Conservation (phyloP, 2,888 invertebrate genomes). For the Pteria penguin region DNA sequence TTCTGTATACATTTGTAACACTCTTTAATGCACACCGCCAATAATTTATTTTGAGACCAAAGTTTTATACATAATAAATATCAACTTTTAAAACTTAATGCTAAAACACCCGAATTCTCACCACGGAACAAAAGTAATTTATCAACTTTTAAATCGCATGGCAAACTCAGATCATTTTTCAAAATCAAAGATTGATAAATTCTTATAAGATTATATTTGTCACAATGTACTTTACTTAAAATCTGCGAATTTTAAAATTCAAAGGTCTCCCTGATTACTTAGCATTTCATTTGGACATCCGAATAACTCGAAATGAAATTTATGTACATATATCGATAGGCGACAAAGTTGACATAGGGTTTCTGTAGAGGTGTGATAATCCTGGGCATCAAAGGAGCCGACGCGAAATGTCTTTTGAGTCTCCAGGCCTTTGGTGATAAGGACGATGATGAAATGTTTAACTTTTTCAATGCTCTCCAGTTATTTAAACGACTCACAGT, state of each 20-base stretch:
- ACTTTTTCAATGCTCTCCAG: too few relatives aligned
- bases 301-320: slow-evolving; percentile 20
- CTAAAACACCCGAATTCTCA: background rate
- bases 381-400: slow-evolving; percentile 26
- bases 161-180: background rate
- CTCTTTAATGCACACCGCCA: too few relatives aligned
- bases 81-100: background rate
- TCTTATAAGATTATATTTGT: background rate
- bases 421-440: background rate
- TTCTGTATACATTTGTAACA: too few relatives aligned
- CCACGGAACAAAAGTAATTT: background rate
- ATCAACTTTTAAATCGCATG: background rate
- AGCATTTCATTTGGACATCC: slow-evolving; percentile 18
- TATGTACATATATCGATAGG: slow-evolving; percentile 25
- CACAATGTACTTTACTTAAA: background rate
- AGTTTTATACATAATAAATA: too few relatives aligned
- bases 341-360: slow-evolving; percentile 10
- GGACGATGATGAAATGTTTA: too few relatives aligned
- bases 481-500: too few relatives aligned
- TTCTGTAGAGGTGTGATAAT: slow-evolving; percentile 33
- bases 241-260: slow-evolving; percentile 14
- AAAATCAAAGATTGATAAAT: background rate
- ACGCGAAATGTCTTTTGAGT: background rate
- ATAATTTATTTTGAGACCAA: too few relatives aligned
- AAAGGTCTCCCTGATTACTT: slow-evolving; percentile 22